Evolutionary conservation across 2,113 vertebrate genomes (phyloP).

Genomic region (Azemiops feae): DNA sequence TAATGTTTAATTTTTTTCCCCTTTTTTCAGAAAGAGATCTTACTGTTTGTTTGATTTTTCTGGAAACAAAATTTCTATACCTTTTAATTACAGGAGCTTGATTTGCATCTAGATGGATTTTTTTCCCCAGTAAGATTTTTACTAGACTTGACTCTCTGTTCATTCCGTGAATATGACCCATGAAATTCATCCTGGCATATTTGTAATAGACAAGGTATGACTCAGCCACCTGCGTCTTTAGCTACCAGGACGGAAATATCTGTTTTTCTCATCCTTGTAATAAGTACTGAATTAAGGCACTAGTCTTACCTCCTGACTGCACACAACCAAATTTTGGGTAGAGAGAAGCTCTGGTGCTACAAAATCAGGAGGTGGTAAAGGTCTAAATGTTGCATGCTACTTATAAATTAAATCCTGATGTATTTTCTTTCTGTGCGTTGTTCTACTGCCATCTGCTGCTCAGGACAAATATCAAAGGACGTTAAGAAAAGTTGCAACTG

Average conservation of each 20-base stretch:
- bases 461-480: neutral
- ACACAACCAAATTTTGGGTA: neutral
- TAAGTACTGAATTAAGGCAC: neutral
- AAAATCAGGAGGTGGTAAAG: neutral
- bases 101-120: slow-evolving; percentile 21
- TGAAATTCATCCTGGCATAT: rapidly evolving
- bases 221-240: neutral
- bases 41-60: slow-evolving; percentile 33
- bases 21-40: slow-evolving; percentile 38
- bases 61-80: slow-evolving; percentile 53
- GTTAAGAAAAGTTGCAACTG: neutral
- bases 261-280: rapidly evolving
- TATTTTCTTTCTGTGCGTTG: slow-evolving; percentile 3
- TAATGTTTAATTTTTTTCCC: neutral
- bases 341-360: rapidly evolving
- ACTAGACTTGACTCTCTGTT: neutral
- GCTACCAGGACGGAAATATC: rapidly evolving
- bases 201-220: neutral
- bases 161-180: neutral
- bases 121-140: neutral
- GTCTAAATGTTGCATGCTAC: neutral
- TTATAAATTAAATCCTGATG: neutral
- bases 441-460: slow-evolving; percentile 62
- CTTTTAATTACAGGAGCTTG: slow-evolving; percentile 50
- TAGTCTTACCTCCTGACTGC: neutral